Conservation (phyloP, 2,888 invertebrate species). For the Temnothorax ravouxi region DNA sequence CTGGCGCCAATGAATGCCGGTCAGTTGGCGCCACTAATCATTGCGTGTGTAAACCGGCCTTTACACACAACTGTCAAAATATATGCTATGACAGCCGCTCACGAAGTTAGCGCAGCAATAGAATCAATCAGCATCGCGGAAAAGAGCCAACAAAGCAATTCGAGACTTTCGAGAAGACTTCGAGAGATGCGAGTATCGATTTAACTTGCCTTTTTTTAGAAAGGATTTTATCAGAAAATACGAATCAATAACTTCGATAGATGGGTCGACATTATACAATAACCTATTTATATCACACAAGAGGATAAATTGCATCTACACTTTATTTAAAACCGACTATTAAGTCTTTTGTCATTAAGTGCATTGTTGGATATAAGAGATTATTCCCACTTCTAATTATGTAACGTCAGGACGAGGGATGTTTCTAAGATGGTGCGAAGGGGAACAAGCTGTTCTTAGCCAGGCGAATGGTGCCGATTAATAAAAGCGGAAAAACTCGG, state of each 20-base stretch:
- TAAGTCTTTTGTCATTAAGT: background rate
- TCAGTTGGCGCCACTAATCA: too few relatives aligned
- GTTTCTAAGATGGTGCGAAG: conserved; percentile 3
- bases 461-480: conserved; percentile 83
- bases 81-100: too few relatives aligned
- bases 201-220: too few relatives aligned
- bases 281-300: background rate
- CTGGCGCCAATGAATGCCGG: too few relatives aligned
- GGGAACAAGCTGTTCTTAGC: conserved; percentile 74
- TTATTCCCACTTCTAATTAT: conserved; percentile 63
- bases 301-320: background rate
- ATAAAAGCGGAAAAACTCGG: conserved; percentile 84
- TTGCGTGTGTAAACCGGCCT: too few relatives aligned
- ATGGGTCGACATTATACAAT: background rate
- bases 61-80: too few relatives aligned
- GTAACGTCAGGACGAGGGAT: conserved; percentile 40
- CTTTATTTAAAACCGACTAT: background rate
- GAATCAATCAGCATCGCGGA: too few relatives aligned
- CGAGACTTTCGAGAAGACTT: too few relatives aligned
- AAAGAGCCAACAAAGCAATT: too few relatives aligned
- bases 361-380: background rate
- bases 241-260: background rate
- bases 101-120: too few relatives aligned
- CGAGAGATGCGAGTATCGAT: too few relatives aligned
- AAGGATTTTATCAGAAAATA: too few relatives aligned